Percentiles rank a stretch among this genome's conserved stretches.
Evolutionary conservation across 2,797 vertebrate genomes (phyloP).

Genomic region (Argya squamiceps): DNA sequence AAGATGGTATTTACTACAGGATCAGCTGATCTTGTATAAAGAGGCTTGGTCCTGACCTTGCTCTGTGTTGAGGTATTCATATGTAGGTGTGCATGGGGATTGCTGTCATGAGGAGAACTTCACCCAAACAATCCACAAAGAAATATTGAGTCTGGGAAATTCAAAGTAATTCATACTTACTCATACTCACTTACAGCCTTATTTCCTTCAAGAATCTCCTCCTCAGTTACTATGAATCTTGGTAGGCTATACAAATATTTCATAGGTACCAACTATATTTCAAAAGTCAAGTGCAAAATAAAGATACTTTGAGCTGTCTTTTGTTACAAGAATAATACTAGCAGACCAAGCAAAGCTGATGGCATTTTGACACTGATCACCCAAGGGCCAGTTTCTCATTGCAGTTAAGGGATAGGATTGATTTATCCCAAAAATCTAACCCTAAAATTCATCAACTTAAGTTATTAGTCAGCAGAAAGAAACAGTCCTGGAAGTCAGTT

Average conservation of each 20-base stretch:
- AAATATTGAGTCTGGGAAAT: not conserved
- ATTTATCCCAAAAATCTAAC: not conserved
- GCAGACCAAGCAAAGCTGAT: not conserved
- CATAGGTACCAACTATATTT: not conserved
- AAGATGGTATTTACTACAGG: not conserved
- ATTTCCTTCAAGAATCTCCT: not conserved
- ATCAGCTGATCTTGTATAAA: not conserved
- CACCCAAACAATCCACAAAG: not conserved
- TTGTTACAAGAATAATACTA: not conserved
- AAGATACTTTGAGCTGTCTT: not conserved
- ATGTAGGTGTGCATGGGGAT: not conserved
- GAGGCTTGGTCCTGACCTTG: not conserved
- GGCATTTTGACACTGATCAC: not conserved
- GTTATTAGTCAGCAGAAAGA: not conserved
- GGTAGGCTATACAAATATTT: not conserved
- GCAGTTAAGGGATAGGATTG: not conserved
- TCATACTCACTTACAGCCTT: not conserved
- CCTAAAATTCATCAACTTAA: not conserved
- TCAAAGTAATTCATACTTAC: not conserved
- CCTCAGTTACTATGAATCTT: not conserved
- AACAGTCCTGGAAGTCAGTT: not conserved
- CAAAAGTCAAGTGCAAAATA: not conserved
- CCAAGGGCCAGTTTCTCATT: not conserved
- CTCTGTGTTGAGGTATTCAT: not conserved
- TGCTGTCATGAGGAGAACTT: not conserved